A percentile compares a stretch with the other conserved stretches of the same genome.
Evolutionary conservation across 1,140 invertebrate genomes (phyloP).

Genomic region (Drosophila jambulina): DNA sequence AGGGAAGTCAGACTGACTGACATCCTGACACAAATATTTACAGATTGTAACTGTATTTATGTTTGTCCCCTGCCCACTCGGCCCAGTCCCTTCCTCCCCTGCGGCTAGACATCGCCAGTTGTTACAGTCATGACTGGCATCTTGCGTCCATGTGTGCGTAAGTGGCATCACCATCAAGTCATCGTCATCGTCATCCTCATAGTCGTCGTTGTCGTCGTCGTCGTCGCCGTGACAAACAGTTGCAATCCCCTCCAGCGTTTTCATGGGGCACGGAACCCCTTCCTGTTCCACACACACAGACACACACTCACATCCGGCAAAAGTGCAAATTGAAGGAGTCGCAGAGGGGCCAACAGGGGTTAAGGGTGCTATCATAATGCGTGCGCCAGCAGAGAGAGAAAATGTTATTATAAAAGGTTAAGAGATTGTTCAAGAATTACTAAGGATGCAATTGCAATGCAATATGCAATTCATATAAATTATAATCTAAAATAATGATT

Average conservation of each 20-base stretch:
- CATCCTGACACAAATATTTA: conserved; percentile 57
- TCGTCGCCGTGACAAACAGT: conserved; percentile 41
- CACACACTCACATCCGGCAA: conserved; percentile 19
- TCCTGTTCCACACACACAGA: not conserved
- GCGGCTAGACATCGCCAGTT: conserved; percentile 18
- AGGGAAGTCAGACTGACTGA: conserved; percentile 45
- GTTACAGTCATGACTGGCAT: conserved; percentile 26
- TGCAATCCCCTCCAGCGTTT: conserved; percentile 23
- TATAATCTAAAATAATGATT: not conserved
- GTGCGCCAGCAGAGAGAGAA: conserved; percentile 7
- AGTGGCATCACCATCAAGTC: conserved; percentile 48
- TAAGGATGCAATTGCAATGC: no score
- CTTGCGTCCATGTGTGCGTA: conserved; percentile 23
- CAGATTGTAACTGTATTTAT: conserved; percentile 40
- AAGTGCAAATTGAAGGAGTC: conserved; percentile 35
- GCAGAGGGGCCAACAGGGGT: conserved; percentile 1
- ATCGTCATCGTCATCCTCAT: conserved; percentile 13
- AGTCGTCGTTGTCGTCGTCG: not conserved
- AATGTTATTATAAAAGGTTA: no score
- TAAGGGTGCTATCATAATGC: conserved; percentile 9
- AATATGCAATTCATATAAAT: no score
- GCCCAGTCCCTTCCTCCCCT: not conserved
- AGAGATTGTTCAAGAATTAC: no score
- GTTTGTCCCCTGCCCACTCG: conserved; percentile 6
- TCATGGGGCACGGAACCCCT: conserved; percentile 1